These are phyloP conservation scores for Sitta carolinensis DNA, from an alignment of 2,797 vertebrate genomes.

Conservation along the genomic window DNA sequence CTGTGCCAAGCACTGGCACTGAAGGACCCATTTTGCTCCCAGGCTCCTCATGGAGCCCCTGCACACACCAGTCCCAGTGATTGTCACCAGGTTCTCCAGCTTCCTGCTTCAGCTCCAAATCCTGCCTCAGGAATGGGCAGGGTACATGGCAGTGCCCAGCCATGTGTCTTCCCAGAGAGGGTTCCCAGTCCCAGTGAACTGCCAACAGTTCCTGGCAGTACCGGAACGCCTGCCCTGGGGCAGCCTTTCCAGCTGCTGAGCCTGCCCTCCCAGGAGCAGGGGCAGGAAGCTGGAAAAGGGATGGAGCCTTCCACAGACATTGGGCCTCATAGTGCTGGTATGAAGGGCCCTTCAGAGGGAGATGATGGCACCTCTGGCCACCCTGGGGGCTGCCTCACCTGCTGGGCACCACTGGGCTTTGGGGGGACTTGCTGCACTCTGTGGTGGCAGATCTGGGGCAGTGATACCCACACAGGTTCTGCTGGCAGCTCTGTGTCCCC, in stretches of 20 bases:
- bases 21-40: accelerated
- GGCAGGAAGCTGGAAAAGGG: background rate
- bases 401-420: accelerated
- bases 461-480: background rate
- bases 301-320: background rate
- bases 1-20: background rate
- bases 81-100: background rate
- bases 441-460: background rate
- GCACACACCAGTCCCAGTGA: accelerated
- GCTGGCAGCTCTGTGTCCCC: background rate
- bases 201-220: background rate
- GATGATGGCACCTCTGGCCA: background rate
- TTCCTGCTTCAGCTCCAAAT: background rate
- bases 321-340: accelerated
- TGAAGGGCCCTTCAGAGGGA: background rate
- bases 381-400: no score
- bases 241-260: background rate
- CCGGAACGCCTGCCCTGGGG: background rate
- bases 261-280: accelerated
- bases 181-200: background rate
- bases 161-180: accelerated
- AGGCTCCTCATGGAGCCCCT: background rate
- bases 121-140: accelerated
- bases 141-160: accelerated
- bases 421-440: accelerated